Conservation (phyloP, 1,140 invertebrate species). For the Drosophila hydei region DNA sequence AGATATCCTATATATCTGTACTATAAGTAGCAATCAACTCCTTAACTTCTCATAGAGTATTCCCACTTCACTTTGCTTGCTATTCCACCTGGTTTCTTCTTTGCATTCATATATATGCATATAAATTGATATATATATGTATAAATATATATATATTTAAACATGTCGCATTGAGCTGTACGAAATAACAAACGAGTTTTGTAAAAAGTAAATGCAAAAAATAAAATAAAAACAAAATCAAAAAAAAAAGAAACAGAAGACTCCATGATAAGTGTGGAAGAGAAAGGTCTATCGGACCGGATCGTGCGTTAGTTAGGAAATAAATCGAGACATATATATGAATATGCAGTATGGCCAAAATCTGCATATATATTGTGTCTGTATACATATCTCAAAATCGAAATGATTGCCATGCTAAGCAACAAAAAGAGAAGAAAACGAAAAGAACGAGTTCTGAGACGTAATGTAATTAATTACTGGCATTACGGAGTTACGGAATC, state of each 20-base stretch:
- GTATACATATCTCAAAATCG: background rate
- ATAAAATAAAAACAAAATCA: background rate
- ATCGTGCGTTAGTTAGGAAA: constrained; percentile 19
- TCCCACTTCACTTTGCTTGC: constrained; percentile 16
- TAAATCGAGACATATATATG: constrained; percentile 4
- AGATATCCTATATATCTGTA: background rate
- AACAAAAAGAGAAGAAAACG: background rate
- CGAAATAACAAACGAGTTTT: constrained; percentile 65
- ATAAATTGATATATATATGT: too few relatives aligned
- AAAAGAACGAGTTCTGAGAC: background rate
- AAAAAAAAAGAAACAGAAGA: constrained; percentile 7
- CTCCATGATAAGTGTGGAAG: constrained; percentile 1
- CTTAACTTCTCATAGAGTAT: background rate
- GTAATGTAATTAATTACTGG: constrained; percentile 4
- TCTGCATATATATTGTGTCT: background rate
- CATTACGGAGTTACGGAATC: constrained; percentile 34
- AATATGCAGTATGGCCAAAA: background rate
- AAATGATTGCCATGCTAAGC: background rate
- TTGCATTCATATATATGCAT: constrained; percentile 1
- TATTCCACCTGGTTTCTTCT: constrained; percentile 26
- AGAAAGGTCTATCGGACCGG: constrained; percentile 27
- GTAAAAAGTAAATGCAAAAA: constrained; percentile 37
- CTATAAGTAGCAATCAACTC: background rate
- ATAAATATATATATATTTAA: too few relatives aligned
- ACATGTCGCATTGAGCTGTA: constrained; percentile 27